Evolutionary conservation across 2,113 vertebrate species (phyloP), one percentile per base, ranked within the genome.

Genomic region (Coptodon rendalli): DNA sequence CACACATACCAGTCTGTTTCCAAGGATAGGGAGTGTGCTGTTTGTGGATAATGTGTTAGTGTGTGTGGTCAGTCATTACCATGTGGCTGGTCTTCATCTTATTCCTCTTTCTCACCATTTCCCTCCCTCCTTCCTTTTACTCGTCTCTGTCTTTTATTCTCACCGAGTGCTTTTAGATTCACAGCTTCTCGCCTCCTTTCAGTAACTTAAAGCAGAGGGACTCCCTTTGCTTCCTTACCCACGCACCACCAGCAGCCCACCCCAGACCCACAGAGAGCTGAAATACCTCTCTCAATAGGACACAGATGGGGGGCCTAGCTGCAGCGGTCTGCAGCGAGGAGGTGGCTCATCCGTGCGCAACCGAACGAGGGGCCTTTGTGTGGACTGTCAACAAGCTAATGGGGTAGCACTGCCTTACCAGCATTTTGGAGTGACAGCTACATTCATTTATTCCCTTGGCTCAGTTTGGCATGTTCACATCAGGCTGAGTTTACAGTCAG

Each of bases 231-330:
- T 36, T 57, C 63, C 43, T n/a, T 53, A 80, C 24, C 36, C 81
- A 11, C 52, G 48, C 40, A 6, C 66, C 4, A 22, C 22, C 22
- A 19, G 16, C 57, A 31, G 16, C 87, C 54, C 83, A 48, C 63
- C 86, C n/a, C n/a, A 13, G 63, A 13, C 81, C 68, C 85, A 36
- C 85, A 81, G 76, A 81, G 71, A 66, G 88, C 86, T 94, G 88
- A 94, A 94, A 96, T 91, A 91, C 27, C 82, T 34, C 78, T 80
- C 71, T 92, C 85, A 94, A 88, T 90, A 78, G 89, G 56, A 87
- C 52, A 17, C 61, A 52, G 79, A 29, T 38, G 45, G 82, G 80
- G 87, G 48, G 82, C 73, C 53, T 2, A 12, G 76, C 63, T 82
- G 31, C 76, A 90, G 68, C 50, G 59, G 87, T 34, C 13, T 57